A percentile compares a stretch with the other conserved stretches of the same genome.
These are phyloP conservation scores for Apogon talboti DNA, from an alignment of 2,797 vertebrate genomes.

Conservation along the genomic window DNA sequence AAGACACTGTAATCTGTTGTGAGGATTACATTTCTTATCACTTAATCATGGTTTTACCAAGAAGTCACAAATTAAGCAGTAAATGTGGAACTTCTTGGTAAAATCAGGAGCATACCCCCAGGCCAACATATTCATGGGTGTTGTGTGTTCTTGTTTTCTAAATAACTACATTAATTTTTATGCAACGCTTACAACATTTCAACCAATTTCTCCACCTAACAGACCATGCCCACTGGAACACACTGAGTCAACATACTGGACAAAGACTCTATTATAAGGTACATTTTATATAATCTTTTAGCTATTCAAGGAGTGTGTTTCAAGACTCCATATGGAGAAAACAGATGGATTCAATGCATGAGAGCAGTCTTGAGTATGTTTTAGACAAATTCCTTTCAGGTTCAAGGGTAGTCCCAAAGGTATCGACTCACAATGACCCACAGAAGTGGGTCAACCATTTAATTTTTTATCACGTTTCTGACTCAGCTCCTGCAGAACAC, in stretches of 20 bases:
- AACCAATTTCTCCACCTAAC: too few species aligned
- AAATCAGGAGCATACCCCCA: constrained; percentile 10
- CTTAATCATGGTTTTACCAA: constrained; percentile 24
- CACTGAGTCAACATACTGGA: too few species aligned
- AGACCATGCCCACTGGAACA: too few species aligned
- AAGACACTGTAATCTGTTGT: constrained; percentile 21
- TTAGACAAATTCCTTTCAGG: constrained; percentile 4
- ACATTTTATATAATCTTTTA: too few species aligned
- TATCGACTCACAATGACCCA: constrained; percentile 34
- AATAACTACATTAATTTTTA: constrained; percentile 8
- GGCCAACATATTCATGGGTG: constrained; percentile 20
- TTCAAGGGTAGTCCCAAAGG: constrained; percentile 12
- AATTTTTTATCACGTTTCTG: constrained; percentile 42
- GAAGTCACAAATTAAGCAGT: constrained; percentile 35
- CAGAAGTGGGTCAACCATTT: constrained; percentile 32
- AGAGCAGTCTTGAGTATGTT: constrained; percentile 17
- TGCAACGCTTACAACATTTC: neutral
- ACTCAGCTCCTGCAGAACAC: constrained; percentile 32
- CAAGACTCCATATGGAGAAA: too few species aligned
- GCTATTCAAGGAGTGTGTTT: too few species aligned
- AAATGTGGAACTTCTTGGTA: too few species aligned
- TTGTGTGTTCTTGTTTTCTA: constrained; percentile 14
- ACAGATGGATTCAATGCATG: neutral
- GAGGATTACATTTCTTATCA: constrained; percentile 35
- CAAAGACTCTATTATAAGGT: too few species aligned